phyloP scores from a whole-genome alignment of 1,140 invertebrate species.

The Fopius arisanus region DNA sequence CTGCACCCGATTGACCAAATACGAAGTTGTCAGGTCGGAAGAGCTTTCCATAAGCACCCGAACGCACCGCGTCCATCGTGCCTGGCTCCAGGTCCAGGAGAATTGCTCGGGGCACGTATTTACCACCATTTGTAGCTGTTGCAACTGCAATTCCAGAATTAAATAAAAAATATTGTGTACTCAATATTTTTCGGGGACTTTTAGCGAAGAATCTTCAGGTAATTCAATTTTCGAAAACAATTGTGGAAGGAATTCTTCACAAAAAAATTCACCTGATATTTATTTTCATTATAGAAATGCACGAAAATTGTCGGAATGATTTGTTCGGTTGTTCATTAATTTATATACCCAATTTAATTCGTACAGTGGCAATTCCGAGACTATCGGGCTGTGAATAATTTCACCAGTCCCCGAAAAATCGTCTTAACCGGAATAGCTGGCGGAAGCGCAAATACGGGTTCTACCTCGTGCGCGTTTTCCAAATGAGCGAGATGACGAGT shows the following conservation, averaged over 20 bases:
- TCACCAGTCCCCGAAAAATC: constrained; percentile 11
- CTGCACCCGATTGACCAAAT: constrained; percentile 71
- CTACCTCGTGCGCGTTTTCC: constrained; percentile 11
- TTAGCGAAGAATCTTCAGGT: too few relatives aligned
- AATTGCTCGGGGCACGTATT: constrained; percentile 76
- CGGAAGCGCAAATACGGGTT: constrained; percentile 28
- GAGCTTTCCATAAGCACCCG: constrained; percentile 72
- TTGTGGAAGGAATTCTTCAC: too few relatives aligned
- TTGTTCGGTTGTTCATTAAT: too few relatives aligned
- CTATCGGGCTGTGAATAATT: constrained; percentile 10
- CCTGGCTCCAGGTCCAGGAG: constrained; percentile 76
- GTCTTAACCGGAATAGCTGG: constrained; percentile 8
- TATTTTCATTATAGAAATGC: too few relatives aligned
- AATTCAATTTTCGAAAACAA: too few relatives aligned
- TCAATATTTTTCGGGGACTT: too few relatives aligned
- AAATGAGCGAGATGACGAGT: constrained; percentile 16
- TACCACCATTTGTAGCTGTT: constrained; percentile 86
- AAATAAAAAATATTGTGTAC: too few relatives aligned
- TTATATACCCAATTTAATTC: not conserved
- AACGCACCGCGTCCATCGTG: constrained; percentile 78
- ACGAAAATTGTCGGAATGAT: too few relatives aligned
- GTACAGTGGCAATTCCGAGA: not conserved
- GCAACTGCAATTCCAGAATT: too few relatives aligned
- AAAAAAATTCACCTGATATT: too few relatives aligned
- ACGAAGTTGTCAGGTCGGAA: constrained; percentile 76